Base-by-base conservation (phyloP, 2,113 vertebrate species). In the Athene cunicularia region DNA sequence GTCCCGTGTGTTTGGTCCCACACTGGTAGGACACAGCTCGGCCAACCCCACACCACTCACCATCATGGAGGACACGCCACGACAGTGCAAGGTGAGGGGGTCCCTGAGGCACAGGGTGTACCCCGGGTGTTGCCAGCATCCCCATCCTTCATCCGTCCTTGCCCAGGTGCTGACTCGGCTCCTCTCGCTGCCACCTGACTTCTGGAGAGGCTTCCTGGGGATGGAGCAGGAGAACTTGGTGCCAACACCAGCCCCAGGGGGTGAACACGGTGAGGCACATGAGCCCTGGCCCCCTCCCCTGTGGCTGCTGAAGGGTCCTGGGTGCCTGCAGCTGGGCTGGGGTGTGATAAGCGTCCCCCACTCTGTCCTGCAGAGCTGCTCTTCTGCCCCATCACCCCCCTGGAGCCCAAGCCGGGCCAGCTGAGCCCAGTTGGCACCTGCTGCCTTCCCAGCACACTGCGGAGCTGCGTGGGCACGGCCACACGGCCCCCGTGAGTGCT, bases 1-100 rank as follows among this genome's bases (percentile, higher is more conserved):
- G 88, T 97, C 99, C 21, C 96, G 99, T 1, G 98, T 99, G 35
- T 99, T 99, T 77, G 99, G 99, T 39, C 99, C 99, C 4, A 99
- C 98, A 0, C 95, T 99, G 8, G 98, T 99, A 17, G 99, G 99
- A 53, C 98, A 99, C 8, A 77, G 98, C 55, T 97, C 98, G 2
- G 75, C 98, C 9, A 98, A 98, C 26, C 99, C 99, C 4, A 97
- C 98, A 2, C 98, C 99, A 0, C 93, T 98, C 0, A 92, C 96
- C 85, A 99, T 99, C 75, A 95, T 99, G 98, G 98, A 97, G 83
- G 99, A 99, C 96, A 98, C 98, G 0, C 98, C 98, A 1, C 96
- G 94, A 7, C 99, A 99, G 82, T 97, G 98, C 30, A 99, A 99
- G 98, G 99, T 99, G 58, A 70, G 81, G 28, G 21, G 3, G 2